phyloP scores from a whole-genome alignment of 2,113 vertebrate species.

The Aythya baeri region DNA sequence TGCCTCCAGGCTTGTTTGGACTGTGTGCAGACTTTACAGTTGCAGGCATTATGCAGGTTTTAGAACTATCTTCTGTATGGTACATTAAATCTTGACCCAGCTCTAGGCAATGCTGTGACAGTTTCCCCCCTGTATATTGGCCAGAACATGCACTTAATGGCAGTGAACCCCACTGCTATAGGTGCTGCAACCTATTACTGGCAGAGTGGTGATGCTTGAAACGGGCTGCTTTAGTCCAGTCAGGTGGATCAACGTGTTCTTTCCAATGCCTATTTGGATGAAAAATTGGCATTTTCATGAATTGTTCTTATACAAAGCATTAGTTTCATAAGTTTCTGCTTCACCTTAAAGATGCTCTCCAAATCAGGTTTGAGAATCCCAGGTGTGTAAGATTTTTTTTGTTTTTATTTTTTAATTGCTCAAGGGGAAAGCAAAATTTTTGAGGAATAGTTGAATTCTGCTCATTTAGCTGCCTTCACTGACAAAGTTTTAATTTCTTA shows the following conservation, averaged over 20 bases:
- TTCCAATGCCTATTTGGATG: background rate
- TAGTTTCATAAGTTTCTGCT: background rate
- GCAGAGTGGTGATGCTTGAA: background rate
- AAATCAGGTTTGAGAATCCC: background rate
- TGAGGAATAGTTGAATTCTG: background rate
- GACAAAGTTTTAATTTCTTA: background rate
- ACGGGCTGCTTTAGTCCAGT: background rate
- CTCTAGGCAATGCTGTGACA: background rate
- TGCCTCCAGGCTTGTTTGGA: background rate
- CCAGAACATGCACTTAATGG: background rate
- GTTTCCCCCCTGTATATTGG: background rate
- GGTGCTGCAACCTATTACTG: background rate
- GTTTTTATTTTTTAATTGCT: background rate
- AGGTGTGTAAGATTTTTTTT: too few species aligned
- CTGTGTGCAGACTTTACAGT: background rate
- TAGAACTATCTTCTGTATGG: background rate
- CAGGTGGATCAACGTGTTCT: accelerated
- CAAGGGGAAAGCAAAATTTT: accelerated
- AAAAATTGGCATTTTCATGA: accelerated
- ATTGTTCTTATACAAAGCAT: background rate
- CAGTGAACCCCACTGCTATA: background rate
- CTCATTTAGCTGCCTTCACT: background rate
- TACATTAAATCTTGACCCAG: background rate
- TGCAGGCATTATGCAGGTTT: background rate
- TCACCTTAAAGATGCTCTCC: background rate